Evolutionary conservation across 2,797 vertebrate genomes (phyloP).

Genomic region (Loris lydekkerianus): DNA sequence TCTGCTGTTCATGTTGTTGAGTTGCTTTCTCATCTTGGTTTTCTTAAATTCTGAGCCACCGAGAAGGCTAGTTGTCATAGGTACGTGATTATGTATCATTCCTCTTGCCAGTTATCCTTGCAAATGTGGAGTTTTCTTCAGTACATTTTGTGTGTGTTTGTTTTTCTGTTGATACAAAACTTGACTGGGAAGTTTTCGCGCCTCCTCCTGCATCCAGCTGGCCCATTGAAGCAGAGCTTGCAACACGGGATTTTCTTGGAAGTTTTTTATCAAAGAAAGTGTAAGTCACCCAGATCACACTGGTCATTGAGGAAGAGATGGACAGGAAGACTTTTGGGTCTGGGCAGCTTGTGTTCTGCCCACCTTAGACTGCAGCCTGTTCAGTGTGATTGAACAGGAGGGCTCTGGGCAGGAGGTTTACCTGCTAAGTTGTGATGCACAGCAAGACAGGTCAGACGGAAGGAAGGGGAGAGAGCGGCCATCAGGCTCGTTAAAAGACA

Average conservation of each 20-base stretch:
- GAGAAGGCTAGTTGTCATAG: background rate
- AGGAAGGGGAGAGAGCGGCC: background rate
- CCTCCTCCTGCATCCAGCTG: accelerated
- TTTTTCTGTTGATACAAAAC: background rate
- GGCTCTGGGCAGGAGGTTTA: too few species aligned
- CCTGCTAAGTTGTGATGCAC: background rate
- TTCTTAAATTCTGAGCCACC: background rate
- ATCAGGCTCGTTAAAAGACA: background rate
- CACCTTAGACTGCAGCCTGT: background rate
- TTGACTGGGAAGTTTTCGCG: background rate
- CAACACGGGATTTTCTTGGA: background rate
- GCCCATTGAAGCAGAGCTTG: background rate
- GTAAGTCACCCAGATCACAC: accelerated
- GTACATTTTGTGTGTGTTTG: background rate
- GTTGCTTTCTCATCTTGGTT: background rate
- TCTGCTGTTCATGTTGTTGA: background rate
- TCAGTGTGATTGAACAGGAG: background rate
- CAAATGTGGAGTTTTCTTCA: background rate
- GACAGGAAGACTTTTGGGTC: background rate
- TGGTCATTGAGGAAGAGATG: background rate
- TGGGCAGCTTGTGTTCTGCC: background rate
- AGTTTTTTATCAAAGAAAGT: background rate
- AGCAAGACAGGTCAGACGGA: too few species aligned
- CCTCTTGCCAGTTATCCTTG: background rate
- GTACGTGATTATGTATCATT: accelerated